phyloP scores from a whole-genome alignment of 2,113 vertebrate species.

The Genyomyrus donnyi region DNA sequence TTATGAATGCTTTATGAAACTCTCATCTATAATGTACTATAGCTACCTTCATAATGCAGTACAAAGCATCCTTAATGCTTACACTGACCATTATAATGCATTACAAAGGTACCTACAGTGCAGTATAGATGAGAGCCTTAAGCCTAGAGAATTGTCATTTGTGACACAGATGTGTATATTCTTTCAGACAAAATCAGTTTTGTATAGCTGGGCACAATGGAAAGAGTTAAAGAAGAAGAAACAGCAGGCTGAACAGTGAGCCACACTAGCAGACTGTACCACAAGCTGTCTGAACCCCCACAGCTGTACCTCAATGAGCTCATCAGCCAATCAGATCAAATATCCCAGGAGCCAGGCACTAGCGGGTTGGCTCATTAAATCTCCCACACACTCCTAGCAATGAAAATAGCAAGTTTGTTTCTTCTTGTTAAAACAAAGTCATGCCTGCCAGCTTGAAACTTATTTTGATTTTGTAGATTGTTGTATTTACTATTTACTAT shows the following conservation, averaged over 20 bases:
- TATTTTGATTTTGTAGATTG: neutral
- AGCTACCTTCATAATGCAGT: too few relatives aligned
- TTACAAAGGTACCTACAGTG: too few relatives aligned
- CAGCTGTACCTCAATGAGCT: neutral
- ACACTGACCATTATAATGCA: too few relatives aligned
- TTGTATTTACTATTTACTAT: neutral
- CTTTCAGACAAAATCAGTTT: neutral
- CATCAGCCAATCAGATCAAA: neutral
- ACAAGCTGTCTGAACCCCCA: neutral
- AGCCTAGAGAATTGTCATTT: neutral
- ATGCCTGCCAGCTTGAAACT: neutral
- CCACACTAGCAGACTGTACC: neutral
- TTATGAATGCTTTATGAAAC: too few relatives aligned
- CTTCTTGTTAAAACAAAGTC: neutral
- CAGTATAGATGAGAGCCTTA: neutral
- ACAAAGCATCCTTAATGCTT: too few relatives aligned
- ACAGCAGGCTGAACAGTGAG: neutral
- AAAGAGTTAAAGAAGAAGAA: neutral
- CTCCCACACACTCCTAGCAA: neutral
- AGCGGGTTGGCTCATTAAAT: neutral
- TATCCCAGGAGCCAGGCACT: neutral
- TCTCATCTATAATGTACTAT: too few relatives aligned
- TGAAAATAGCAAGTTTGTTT: neutral
- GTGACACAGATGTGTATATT: neutral
- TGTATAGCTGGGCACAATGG: neutral